Percentiles rank a stretch among this genome's conserved stretches.
These are phyloP conservation scores for Pyrrhura leucotis DNA, from an alignment of 2,797 vertebrate species.

Conservation along the genomic window DNA sequence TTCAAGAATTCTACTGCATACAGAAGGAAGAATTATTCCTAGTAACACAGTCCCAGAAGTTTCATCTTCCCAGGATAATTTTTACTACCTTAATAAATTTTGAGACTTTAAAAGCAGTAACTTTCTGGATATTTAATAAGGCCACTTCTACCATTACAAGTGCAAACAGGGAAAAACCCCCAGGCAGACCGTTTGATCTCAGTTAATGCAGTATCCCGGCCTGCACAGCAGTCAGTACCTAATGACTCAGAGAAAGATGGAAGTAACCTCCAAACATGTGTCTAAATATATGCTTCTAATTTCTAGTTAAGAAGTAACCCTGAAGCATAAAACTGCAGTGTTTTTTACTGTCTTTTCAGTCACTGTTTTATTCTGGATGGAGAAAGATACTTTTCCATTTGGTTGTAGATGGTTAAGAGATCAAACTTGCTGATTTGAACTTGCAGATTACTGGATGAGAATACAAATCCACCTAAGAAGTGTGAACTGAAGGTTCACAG, in stretches of 20 bases:
- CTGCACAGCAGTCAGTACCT: neutral
- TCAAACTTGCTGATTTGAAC: neutral
- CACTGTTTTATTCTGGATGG: neutral
- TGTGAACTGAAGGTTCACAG: neutral
- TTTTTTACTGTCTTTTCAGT: neutral
- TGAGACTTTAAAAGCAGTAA: neutral
- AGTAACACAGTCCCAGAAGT: neutral
- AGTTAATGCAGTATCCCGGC: neutral
- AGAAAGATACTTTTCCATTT: neutral
- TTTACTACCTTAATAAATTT: neutral
- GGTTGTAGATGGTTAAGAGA: neutral
- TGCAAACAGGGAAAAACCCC: neutral
- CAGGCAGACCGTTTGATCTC: neutral
- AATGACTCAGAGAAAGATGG: neutral
- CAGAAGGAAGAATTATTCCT: neutral
- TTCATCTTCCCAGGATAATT: neutral
- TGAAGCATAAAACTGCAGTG: neutral
- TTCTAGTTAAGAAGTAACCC: neutral
- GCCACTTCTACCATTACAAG: neutral
- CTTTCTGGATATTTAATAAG: neutral
- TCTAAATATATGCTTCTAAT: neutral
- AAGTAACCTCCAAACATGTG: neutral
- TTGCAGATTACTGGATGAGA: neutral
- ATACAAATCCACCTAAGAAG: neutral
- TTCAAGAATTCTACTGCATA: neutral